A percentile compares a stretch with the other conserved stretches of the same genome.
Conservation (phyloP, 2,888 invertebrate species). For the Notocelia uddmanniana region DNA sequence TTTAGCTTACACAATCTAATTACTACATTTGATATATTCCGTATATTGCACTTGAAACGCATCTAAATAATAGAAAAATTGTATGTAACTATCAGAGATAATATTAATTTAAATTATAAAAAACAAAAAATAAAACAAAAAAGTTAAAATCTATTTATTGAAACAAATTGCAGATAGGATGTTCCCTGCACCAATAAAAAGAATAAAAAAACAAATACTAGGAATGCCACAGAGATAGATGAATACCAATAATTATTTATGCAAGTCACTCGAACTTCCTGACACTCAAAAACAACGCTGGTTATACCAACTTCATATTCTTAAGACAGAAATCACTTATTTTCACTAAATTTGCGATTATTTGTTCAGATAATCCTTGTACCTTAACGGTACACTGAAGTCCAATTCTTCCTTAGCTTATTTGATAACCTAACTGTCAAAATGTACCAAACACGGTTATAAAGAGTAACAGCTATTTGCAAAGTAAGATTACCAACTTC, state of each 20-base stretch:
- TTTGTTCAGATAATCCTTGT: slow-evolving; percentile 2
- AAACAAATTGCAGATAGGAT: slow-evolving; percentile 56
- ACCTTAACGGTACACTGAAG: not conserved
- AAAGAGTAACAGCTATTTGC: not conserved
- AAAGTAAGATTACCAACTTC: not conserved
- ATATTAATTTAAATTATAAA: slow-evolving; percentile 15
- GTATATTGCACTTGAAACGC: slow-evolving; percentile 12
- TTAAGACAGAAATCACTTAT: slow-evolving; percentile 20
- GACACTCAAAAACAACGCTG: slow-evolving; percentile 3
- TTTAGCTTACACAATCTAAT: slow-evolving; percentile 30
- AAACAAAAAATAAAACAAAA: slow-evolving; percentile 50
- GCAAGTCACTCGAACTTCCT: not conserved
- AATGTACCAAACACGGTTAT: not conserved
- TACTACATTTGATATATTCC: slow-evolving; percentile 32
- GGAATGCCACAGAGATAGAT: slow-evolving; percentile 57
- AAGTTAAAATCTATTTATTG: slow-evolving; percentile 55
- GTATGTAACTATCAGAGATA: not conserved
- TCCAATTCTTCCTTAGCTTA: not conserved
- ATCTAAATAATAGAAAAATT: not conserved
- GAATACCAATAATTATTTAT: not conserved
- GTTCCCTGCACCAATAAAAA: slow-evolving; percentile 66
- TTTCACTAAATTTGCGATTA: slow-evolving; percentile 3
- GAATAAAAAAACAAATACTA: slow-evolving; percentile 56
- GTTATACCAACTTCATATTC: not conserved
- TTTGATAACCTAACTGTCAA: slow-evolving; percentile 3